Evolutionary conservation across 2,113 vertebrate species (phyloP), one percentile per base, ranked within the genome.

Genomic region (Malaclemys terrapin): DNA sequence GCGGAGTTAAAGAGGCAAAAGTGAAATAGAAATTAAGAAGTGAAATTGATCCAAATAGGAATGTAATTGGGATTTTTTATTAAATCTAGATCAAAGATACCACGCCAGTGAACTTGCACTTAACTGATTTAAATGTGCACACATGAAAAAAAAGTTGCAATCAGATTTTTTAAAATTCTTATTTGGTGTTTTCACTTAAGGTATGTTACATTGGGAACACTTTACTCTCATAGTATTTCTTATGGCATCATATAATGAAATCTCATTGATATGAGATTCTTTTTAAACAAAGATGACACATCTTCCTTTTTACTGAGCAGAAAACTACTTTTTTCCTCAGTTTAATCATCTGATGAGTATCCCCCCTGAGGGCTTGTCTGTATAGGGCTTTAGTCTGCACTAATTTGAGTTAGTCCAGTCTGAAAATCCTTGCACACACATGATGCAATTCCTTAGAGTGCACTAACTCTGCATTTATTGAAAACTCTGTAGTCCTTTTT

Each of bases 141-240:
- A 24, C 42, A 54, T n/a, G 4, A 9, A 52, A 31, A 84, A 57
- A 5, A 4, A 38, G 54, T 87, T n/a, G 78, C 49, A 57, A 78
- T 62, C 72, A 76, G 38, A 25, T 45, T 45, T 76, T 76, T 76
- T 79, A 56, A 52, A 72, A 3, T 84, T 84, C 94, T 87, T 65
- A 54, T 6, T 53, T 87, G 38, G 3, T 59, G 49, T 91, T 93
- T 90, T 85, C 17, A 89, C 5, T 80, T 89, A 79, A 69, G 76
- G 35, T 29, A 29, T 35, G 16, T 85, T 85, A 50, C 13, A 47
- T 79, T 94, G 93, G 82, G 10, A 85, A 17, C 79, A 87, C 75
- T 16, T 89, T 91, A 45, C 6, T 76, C 50, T 54, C 25, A 47
- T 81, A 75, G 47, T 5, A 14, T 76, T 42, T 84, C 85, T 85